These are phyloP conservation scores for Antechinus stuartii DNA, from an alignment of 2,113 vertebrate genomes.

Conservation along the genomic window DNA sequence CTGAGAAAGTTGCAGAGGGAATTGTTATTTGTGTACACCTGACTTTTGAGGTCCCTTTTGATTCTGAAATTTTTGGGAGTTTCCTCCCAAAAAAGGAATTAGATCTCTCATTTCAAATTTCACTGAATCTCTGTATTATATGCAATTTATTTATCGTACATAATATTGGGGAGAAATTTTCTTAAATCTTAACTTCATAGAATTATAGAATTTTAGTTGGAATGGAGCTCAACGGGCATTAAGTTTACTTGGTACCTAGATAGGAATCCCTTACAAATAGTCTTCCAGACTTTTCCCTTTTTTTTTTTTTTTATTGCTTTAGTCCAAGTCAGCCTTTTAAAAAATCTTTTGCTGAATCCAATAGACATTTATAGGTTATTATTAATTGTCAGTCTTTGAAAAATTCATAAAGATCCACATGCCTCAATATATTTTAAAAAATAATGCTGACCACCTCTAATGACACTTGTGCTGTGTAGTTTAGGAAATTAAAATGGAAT, in stretches of 20 bases:
- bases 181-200: neutral
- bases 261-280: neutral
- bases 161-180: neutral
- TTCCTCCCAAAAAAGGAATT: neutral
- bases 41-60: neutral
- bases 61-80: neutral
- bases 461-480: neutral
- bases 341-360: neutral
- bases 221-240: neutral
- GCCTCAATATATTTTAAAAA: neutral
- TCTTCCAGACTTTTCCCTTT: neutral
- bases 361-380: neutral
- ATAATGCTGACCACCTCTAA: neutral
- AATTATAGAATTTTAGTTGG: neutral
- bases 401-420: neutral
- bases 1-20: neutral
- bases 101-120: constrained; percentile 1
- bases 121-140: neutral
- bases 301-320: constrained; percentile 3
- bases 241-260: neutral
- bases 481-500: neutral
- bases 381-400: neutral
- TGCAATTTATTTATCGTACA: neutral
- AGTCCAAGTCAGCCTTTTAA: neutral
- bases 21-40: neutral